Evolutionary conservation across 2,113 vertebrate species (phyloP).

Genomic region (Thalassarche chlororhynchos): DNA sequence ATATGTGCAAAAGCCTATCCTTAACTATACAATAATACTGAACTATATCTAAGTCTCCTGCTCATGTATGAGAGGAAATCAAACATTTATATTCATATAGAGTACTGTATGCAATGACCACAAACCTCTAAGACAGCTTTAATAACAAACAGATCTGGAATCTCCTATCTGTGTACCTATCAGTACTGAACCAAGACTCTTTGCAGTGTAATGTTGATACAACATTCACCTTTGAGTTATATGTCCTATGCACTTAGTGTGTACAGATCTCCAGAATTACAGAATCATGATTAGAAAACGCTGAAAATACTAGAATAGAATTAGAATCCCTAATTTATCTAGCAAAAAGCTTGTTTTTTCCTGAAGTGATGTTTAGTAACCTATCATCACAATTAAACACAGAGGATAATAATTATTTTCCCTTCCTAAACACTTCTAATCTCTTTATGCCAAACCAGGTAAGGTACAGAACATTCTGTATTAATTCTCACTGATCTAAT

Average conservation of each 20-base stretch:
- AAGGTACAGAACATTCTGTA: not conserved
- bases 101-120: not conserved
- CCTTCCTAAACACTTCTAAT: not conserved
- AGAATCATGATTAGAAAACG: not conserved
- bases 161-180: not conserved
- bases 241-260: not conserved
- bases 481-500: not conserved
- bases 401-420: not conserved
- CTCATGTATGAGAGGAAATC: not conserved
- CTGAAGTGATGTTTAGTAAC: not conserved
- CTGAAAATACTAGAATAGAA: not conserved
- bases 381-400: not conserved
- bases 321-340: not conserved
- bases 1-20: not conserved
- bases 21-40: not conserved
- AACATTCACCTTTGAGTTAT: not conserved
- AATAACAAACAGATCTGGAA: not conserved
- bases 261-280: not conserved
- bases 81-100: not conserved
- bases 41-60: not conserved
- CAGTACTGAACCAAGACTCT: not conserved
- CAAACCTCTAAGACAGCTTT: not conserved
- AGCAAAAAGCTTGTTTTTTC: not conserved
- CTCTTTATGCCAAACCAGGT: conserved; percentile 1
- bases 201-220: not conserved